Evolutionary conservation across 2,797 vertebrate genomes (phyloP), one percentile per base, ranked within the genome.

Genomic region (Etheostoma perlongum): DNA sequence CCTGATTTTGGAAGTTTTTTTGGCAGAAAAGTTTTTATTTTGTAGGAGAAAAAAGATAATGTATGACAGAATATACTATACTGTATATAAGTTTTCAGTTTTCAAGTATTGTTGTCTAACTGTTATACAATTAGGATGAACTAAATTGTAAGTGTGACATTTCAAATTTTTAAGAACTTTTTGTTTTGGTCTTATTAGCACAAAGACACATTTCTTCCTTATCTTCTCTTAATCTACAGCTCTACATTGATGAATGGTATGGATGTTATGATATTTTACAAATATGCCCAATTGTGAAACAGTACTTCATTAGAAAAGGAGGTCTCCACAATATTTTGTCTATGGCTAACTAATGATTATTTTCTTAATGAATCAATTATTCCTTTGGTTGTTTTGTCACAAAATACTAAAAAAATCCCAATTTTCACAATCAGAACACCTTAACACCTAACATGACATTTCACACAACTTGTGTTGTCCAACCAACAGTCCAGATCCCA

Each of bases 201-300:
- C n/a, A 53, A 40, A 53, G 40, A 27, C 44, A 0, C 9, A 2
- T 19, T 0, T 42, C 30, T 10, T 49, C 14, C 3, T 70, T 6
- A 54, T 36, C 11, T 23, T 0, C 16, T 40, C 2, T 57, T 47
- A 12, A 27, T 21, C 25, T 46, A 3, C 27, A 40, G 1, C 67
- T 64, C 58, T 44, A 27, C 44, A 3, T 27, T 51, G 15, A 59
- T 44, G 59, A 54, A 61, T 53, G n/a, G 21, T 58, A n/a, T n/a
- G 6, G 48, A n/a, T 47, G 19, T 33, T 9, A 47, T 19, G 2
- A 11, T 40, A 11, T 11, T 10, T 40, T 40, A 40, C 0, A 40
- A 21, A 33, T 44, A 5, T 25, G 15, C 8, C 4, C 1, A n/a
- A 36, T 23, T 55, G 10, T n/a, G 4, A 42, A 30, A 33, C 25